Base-by-base conservation (phyloP, 2,797 vertebrate species). In the Spinus olivaceus region DNA sequence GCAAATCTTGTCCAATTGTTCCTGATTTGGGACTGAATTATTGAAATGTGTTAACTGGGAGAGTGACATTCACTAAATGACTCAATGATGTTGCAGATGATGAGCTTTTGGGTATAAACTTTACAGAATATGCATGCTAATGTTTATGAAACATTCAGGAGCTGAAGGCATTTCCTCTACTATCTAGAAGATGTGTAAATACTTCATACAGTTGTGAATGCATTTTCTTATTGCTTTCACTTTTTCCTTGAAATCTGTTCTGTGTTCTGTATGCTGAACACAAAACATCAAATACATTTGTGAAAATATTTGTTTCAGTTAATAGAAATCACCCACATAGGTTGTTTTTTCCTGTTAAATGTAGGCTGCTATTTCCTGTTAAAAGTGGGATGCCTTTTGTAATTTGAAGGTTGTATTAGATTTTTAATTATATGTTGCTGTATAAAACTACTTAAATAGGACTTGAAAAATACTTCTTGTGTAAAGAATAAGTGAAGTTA, bases 381-480 rank as follows among this genome's bases (percentile, higher is more conserved):
- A 71, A 86, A 84, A 92, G 51, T 46, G 49, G 39, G 54, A 85
- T 91, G 67, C 28, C 24, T 96, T 96, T 92, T 65, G 33, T 41
- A 49, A 94, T 54, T 88, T 91, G 56, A 83, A 90, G 86, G 92
- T 94, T 87, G 57, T 71, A 92, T 94, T 97, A 85, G 87, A 79
- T 69, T 95, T 97, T 96, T 97, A 97, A 97, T 97, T 95, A 86
- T 50, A 96, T 69, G 81, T 72, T 97, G 47, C 46, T 76, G 35
- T 90, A 73, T 87, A 96, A 81, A 81, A 53, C 35, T 92, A 79
- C 81, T 96, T 96, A 94, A 95, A 94, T 80, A 85, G 81, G 94
- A 88, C 79, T 92, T 90, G 87, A 87, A 83, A 77, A 83, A 90
- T 41, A 82, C 95, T 92, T 93, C 8, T 37, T 94, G 12, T 87